Base-by-base conservation (phyloP, 2,888 invertebrate genomes). In the Nematopogon swammerdamellus region DNA sequence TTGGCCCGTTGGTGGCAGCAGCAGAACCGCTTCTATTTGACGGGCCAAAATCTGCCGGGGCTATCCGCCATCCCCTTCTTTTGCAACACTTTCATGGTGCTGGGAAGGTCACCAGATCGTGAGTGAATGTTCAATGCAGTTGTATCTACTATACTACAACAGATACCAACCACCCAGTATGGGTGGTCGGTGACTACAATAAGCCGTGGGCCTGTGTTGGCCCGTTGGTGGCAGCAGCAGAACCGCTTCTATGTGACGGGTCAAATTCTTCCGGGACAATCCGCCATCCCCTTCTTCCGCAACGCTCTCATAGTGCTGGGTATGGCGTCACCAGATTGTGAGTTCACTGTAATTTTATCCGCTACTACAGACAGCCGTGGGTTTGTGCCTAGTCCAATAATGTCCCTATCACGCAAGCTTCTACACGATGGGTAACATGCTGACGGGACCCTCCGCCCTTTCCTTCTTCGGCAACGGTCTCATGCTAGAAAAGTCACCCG, bases 401-500 rank as follows among this genome's bases (percentile, higher is more conserved):
- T 80, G 79, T 76, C 79, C 80, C 52, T 71, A 73, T 50, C 76
- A 74, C 50, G 70, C 75, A 0, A 69, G 71, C 19, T 59, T 88
- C 58, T 66, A 80, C 51, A 82, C 83, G 57, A 61, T 90, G 51
- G 87, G 86, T 0, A 82, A 84, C 46, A 85, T 82, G 58, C 65
- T 91, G 18, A 91, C 91, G 0, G 88, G 89, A 48, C 90, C 91
- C 0, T 57, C 68, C 1, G 73, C 82, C 1, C 54, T 84, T 16
- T 91, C 91, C 0, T 42, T 92, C 1, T 58, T 92, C 49, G 92
- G 91, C 55, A 89, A 87, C 59, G 87, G 88, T 0, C 72, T 86
- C 14, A n/a, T n/a, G n/a, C n/a, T n/a, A n/a, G n/a, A n/a, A n/a
- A n/a, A n/a, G n/a, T n/a, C n/a, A n/a, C n/a, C n/a, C n/a, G n/a